Evolutionary conservation across 2,888 invertebrate genomes (phyloP), one percentile per base, ranked within the genome.

Genomic region (Sarcophaga variegata): DNA sequence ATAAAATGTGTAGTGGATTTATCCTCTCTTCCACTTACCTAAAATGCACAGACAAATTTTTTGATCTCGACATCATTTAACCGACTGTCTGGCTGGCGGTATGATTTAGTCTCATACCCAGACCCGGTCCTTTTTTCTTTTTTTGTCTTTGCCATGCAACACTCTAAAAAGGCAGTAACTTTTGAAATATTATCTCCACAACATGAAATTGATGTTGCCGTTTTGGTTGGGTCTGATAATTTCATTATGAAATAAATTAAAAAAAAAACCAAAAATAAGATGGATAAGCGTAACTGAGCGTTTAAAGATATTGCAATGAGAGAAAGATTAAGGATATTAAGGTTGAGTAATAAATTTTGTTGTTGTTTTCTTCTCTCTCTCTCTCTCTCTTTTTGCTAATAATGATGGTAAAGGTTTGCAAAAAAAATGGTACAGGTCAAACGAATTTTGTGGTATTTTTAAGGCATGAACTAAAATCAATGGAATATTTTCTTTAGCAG

Each of bases 161-260:
- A 54, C 54, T 54, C 17, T 49, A 6, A 66, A 77, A 22, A 49
- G n/a, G 11, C 77, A 78, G 78, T 72, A 74, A 78, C 62, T 74
- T 83, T 72, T 62, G 45, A 74, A 17, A 47, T 78, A 62, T 74
- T 72, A 83, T 83, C 71, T 72, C 20, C 25, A 37, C 10, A 37
- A 37, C 8, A 64, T 78, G 71, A 71, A 66, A 78, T 67, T 71
- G 49, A 66, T 54, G 66, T 45, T 49, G 47, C 37, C 12, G 20
- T 63, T 69, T 72, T 64, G 54, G 64, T 63, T 60, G 70, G 37
- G 27, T 60, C 64, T 76, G 70, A 60, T 70, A 72, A 77, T 83
- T 83, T 77, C 77, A 78, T 83, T 78, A 77, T 67, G 66, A 47
- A 67, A 54, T 54, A 70, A 71, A 64, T 37, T 37, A 8, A 37